phyloP scores from a whole-genome alignment of 2,113 vertebrate genomes.

The Misgurnus mizolepis region DNA sequence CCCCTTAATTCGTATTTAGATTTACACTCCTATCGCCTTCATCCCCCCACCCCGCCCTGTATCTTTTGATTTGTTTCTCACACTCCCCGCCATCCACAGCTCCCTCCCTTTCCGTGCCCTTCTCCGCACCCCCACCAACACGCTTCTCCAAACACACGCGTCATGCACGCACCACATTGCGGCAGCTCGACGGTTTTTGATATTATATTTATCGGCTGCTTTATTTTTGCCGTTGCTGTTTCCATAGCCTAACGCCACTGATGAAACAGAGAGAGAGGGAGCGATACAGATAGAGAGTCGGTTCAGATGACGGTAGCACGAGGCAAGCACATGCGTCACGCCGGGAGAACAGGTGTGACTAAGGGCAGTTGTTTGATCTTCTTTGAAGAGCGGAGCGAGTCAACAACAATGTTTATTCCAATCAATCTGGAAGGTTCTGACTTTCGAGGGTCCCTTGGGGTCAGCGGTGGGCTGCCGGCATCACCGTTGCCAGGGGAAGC shows the following conservation, averaged over 20 bases:
- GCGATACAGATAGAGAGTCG: conserved; percentile 46
- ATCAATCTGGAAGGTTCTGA: conserved; percentile 65
- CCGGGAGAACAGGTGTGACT: conserved; percentile 77
- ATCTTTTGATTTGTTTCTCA: conserved; percentile 42
- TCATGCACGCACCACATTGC: conserved; percentile 48
- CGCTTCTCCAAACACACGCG: conserved; percentile 30
- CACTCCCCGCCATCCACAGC: conserved; percentile 16
- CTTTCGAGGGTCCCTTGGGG: conserved; percentile 60
- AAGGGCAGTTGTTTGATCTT: conserved; percentile 77
- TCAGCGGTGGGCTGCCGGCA: conserved; percentile 37
- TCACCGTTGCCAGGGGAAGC: conserved; percentile 49
- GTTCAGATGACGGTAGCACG: conserved; percentile 65
- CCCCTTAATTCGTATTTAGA: conserved; percentile 32
- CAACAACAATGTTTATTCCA: conserved; percentile 68
- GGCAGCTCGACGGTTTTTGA: conserved; percentile 32
- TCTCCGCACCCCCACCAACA: conserved; percentile 32
- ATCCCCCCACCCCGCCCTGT: conserved; percentile 14
- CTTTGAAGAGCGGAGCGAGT: conserved; percentile 71
- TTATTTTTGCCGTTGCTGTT: conserved; percentile 26
- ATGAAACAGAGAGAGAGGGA: conserved; percentile 13
- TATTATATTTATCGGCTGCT: conserved; percentile 45
- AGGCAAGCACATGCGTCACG: conserved; percentile 68
- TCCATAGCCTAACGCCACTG: conserved; percentile 20
- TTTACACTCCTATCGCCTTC: conserved; percentile 20
- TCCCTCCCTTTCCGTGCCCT: conserved; percentile 20